phyloP scores from a whole-genome alignment of 2,797 vertebrate genomes.

The Rhynchotus rufescens region DNA sequence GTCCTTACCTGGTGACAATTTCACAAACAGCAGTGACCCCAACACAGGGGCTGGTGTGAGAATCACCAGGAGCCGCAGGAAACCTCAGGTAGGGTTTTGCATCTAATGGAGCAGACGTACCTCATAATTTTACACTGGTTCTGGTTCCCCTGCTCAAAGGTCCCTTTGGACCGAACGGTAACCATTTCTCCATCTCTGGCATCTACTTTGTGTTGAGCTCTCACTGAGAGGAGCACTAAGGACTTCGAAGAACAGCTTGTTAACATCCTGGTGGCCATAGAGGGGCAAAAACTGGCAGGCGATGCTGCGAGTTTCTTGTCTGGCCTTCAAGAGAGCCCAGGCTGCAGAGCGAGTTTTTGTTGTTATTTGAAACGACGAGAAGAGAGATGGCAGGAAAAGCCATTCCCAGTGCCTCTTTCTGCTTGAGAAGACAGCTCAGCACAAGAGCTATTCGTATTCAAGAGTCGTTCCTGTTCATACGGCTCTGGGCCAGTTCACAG shows the following conservation, averaged over 20 bases:
- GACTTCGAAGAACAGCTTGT: background rate
- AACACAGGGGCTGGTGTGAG: background rate
- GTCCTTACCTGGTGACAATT: background rate
- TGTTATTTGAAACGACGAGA: background rate
- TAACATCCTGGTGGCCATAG: background rate
- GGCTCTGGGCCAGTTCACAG: background rate
- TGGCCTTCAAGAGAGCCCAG: background rate
- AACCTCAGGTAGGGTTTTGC: background rate
- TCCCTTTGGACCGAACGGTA: background rate
- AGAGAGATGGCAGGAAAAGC: background rate
- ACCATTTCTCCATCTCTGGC: background rate
- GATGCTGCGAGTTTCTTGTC: background rate
- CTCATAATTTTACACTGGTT: background rate
- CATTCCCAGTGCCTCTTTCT: background rate
- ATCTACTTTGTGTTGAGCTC: background rate
- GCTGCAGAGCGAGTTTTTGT: background rate
- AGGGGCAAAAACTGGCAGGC: background rate
- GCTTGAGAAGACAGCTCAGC: background rate
- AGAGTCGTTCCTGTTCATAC: background rate
- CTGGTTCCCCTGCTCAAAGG: accelerated
- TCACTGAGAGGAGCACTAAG: no score
- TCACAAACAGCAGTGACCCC: background rate
- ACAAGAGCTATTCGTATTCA: background rate
- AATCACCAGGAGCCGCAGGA: background rate
- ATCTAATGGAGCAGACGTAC: accelerated